Base-by-base conservation (phyloP, 2,797 vertebrate genomes). In the Siniperca undulata region DNA sequence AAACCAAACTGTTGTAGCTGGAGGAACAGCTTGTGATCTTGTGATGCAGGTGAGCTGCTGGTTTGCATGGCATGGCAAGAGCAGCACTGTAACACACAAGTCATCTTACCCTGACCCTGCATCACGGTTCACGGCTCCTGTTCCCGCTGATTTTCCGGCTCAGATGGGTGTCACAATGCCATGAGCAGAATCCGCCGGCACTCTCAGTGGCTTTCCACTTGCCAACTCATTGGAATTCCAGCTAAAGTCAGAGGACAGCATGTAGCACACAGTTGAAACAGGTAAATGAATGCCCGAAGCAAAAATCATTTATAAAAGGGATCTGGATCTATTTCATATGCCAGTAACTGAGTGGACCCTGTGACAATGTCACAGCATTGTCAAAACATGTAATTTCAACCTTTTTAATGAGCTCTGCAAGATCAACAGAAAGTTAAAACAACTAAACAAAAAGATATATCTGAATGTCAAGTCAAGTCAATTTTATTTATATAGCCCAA, bases 201-300 rank as follows among this genome's bases (percentile, higher is more conserved):
- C 76, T 76, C 83, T 77, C 74, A n/a, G 78, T 70, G 44, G 81
- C 81, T 87, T 76, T 77, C 87, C 77, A 79, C 79, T 80, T 53
- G 73, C 80, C 80, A 52, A 19, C 84, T 90, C 88, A 87, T 91
- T 94, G 86, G 72, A 78, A 92, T 93, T 92, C 83, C 74, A 66
- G n/a, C 48, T 68, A 48, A 77, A 86, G 82, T 86, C 77, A 81
- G 76, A 74, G 62, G 74, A 81, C 81, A 70, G 72, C 70, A 20
- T 79, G 79, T 46, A 60, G 58, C 61, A 74, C 84, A 65, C 68
- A 67, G 73, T 3, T 30, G 56, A 80, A 79, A 82, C 74, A 68
- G 78, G 78, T 58, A 61, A 77, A 85, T 76, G 71, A 77, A 76
- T 50, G 62, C 71, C 48, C 36, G 2, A 52, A 79, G 74, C 24